Evolutionary conservation across 2,888 invertebrate species (phyloP).

Genomic region (Ethmia dodecea): DNA sequence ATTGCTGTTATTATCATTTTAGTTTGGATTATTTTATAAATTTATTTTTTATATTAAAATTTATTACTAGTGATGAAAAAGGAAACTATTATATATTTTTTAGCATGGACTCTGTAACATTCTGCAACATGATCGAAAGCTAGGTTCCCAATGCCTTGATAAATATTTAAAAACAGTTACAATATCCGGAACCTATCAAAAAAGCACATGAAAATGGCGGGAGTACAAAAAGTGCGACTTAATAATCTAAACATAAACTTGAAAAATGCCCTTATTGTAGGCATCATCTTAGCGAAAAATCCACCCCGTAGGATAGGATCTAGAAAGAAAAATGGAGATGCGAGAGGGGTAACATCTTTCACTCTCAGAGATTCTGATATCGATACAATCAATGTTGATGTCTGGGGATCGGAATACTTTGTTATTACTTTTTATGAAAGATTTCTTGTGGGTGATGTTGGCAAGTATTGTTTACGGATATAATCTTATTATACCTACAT

Average conservation of each 20-base stretch:
- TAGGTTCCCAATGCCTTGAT: too few relatives aligned
- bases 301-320: constrained; percentile 71
- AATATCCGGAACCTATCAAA: too few relatives aligned
- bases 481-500: background rate
- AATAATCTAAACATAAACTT: constrained; percentile 61
- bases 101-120: too few relatives aligned
- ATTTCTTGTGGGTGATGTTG: constrained; percentile 84
- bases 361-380: constrained; percentile 84
- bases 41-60: too few relatives aligned
- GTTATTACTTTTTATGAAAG: constrained; percentile 79
- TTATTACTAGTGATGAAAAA: too few relatives aligned
- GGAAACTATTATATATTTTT: too few relatives aligned
- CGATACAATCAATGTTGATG: constrained; percentile 85
- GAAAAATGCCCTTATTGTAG: constrained; percentile 68
- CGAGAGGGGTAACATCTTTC: constrained; percentile 85
- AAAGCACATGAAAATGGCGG: constrained; percentile 59
- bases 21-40: too few relatives aligned
- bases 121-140: too few relatives aligned
- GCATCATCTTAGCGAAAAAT: constrained; percentile 81
- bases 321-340: constrained; percentile 70
- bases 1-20: too few relatives aligned
- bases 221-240: constrained; percentile 55
- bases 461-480: constrained; percentile 48
- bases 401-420: constrained; percentile 83
- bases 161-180: background rate